These are phyloP conservation scores for Zophobas morio DNA, from an alignment of 1,140 invertebrate genomes.

Conservation along the genomic window DNA sequence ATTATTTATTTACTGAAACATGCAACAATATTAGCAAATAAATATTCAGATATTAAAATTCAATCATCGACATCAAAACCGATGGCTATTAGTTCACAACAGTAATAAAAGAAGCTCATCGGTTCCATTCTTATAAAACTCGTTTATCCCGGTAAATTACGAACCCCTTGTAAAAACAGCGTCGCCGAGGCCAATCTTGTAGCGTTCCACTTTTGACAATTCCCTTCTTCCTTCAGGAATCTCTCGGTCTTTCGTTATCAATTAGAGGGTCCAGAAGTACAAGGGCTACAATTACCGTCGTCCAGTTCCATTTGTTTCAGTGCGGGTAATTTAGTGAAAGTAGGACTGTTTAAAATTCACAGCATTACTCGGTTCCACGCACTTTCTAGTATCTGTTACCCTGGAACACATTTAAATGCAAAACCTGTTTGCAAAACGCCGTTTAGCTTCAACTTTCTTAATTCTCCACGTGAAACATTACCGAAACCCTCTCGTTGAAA, in stretches of 20 bases:
- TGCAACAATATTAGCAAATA: too few relatives aligned
- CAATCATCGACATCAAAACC: too few relatives aligned
- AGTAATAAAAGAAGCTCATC: too few relatives aligned
- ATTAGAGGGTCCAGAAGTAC: conserved; percentile 13
- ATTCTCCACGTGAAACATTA: conserved; percentile 46
- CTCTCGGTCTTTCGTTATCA: conserved; percentile 20
- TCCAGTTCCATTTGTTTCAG: conserved; percentile 37
- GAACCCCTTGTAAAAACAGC: not conserved
- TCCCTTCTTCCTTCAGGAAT: not conserved
- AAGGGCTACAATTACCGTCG: conserved; percentile 33
- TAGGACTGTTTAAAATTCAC: conserved; percentile 47
- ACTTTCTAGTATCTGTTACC: conserved; percentile 51
- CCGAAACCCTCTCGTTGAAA: conserved; percentile 37
- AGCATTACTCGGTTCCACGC: conserved; percentile 46
- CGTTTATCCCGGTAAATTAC: not conserved
- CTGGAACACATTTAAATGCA: conserved; percentile 52
- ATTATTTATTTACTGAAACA: too few relatives aligned
- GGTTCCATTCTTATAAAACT: not conserved
- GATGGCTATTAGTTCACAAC: too few relatives aligned
- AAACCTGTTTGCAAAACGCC: conserved; percentile 50
- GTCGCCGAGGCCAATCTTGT: conserved; percentile 7
- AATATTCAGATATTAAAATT: too few relatives aligned
- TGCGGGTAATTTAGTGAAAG: conserved; percentile 46
- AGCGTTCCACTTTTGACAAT: not conserved
- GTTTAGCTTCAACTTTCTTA: conserved; percentile 53